Evolutionary conservation across 2,888 invertebrate species (phyloP).

Genomic region (Salticus scenicus): DNA sequence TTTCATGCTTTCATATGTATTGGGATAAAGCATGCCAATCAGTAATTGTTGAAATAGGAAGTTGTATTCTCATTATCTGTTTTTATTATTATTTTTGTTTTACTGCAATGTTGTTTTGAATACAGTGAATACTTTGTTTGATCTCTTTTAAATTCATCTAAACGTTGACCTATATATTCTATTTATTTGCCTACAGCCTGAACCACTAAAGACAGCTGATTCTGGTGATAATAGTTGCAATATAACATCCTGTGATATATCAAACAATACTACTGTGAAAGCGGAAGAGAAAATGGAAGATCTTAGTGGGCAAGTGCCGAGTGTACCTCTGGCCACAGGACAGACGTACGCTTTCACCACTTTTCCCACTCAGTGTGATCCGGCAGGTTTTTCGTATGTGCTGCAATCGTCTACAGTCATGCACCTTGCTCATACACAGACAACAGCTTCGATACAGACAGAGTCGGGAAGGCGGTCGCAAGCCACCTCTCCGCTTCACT

Average conservation of each 20-base stretch:
- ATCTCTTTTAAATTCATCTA: too few species aligned
- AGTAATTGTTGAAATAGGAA: too few species aligned
- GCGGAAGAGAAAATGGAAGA: constrained; percentile 62
- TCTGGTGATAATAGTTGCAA: constrained; percentile 44
- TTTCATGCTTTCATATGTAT: too few species aligned
- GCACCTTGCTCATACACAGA: constrained; percentile 67
- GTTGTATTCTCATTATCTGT: too few species aligned
- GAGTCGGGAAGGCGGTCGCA: constrained; percentile 67
- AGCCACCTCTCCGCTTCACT: constrained; percentile 69
- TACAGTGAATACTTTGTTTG: too few species aligned
- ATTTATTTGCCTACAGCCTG: constrained; percentile 21
- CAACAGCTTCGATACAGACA: constrained; percentile 51
- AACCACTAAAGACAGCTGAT: constrained; percentile 37
- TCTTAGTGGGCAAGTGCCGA: constrained; percentile 60
- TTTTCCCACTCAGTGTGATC: constrained; percentile 66
- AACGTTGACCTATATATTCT: too few species aligned
- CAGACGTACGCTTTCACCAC: constrained; percentile 70
- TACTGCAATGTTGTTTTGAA: too few species aligned
- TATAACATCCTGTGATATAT: constrained; percentile 48
- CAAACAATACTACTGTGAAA: constrained; percentile 39
- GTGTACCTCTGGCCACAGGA: constrained; percentile 66
- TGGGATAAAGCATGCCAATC: too few species aligned
- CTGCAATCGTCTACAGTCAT: constrained; percentile 68
- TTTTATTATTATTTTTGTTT: too few species aligned
- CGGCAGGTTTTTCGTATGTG: constrained; percentile 65